Evolutionary conservation across 1,140 invertebrate species (phyloP), one percentile per base, ranked within the genome.

Genomic region (Oreohelix idahoensis): DNA sequence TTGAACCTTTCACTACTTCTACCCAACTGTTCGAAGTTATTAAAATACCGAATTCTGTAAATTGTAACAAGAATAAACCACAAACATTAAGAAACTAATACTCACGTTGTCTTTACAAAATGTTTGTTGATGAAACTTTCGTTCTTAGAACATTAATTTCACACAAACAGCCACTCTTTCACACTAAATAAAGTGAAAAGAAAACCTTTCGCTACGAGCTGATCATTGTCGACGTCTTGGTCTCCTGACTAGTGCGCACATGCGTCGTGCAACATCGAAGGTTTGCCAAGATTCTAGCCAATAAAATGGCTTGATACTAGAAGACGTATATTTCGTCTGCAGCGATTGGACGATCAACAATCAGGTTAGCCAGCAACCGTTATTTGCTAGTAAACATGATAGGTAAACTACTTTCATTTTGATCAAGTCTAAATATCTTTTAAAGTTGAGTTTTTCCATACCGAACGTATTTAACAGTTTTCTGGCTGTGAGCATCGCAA

Each of bases 101-200:
- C 71, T 45, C 23, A 45, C 38, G 26, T 1, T 74, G 36, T 26
- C 26, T 26, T 42, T 26, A 39, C 2, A 35, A 39, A 66, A 79
- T 66, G 58, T 79, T 20, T 66, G 53, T 66, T 66, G 77, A 66
- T 79, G 77, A 79, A 79, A 69, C 77, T 79, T 79, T 79, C 77
- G 77, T 66, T 42, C 53, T 66, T 39, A 79, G 58, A 79, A 79
- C 77, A 79, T 69, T 1, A 79, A 69, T 79, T 79, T 79, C 77
- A 79, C 77, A 66, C 77, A 79, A 78, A 69, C 77, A 79, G 32
- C 26, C 77, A 79, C 77, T 79, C 77, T 79, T 53, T 66, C 77
- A 79, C 77, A 79, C 53, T 58, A 58, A 53, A 79, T 38, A 66
- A 35, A 66, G 26, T 15, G 38, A 53, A 79, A 39, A 11, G n/a